Evolutionary conservation across 2,888 invertebrate species (phyloP), one percentile per base, ranked within the genome.

Genomic region (Tachina grossa): DNA sequence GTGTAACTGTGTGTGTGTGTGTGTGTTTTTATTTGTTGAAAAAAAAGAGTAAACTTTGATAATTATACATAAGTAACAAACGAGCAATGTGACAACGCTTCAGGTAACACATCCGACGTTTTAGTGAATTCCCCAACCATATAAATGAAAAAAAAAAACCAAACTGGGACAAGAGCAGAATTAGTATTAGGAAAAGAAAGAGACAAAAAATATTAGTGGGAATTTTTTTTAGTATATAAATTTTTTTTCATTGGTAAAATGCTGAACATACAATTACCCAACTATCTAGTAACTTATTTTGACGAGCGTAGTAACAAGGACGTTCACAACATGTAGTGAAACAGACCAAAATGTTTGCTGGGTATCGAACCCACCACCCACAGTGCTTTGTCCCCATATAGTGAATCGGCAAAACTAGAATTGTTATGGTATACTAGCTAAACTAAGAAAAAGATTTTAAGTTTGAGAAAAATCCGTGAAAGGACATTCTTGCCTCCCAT

Each of bases 41-140:
- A 31, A 63, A 61, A 31, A 66, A 51, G 14, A 72, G 51, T 66
- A 80, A 83, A 85, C 74, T 85, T 87, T 85, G 66, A 57, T 83
- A 78, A 87, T 85, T 87, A 87, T 75, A 77, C 85, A 87, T 78
- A 77, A 55, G 80, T 77, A 83, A 81, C 83, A 78, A 85, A 83
- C 75, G 81, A 85, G 75, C 69, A 81, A 72, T 76, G 53, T 53
- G 84, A 79, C 84, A 84, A 84, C 59, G 84, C 81, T 82, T 72
- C 74, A 81, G 81, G 84, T 84, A 81, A 81, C 57, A 81, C 65
- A 84, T 71, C 57, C 76, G 66, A 55, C 77, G 77, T 84, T 81
- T 66, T 72, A 84, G 55, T 71, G 41, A 81, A 76, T 61, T 76
- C 61, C 47, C 59, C n/a, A 78, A 78, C 31, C 49, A 69, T 68